Evolutionary conservation across 2,888 invertebrate species (phyloP).

Genomic region (Agrotis puta): DNA sequence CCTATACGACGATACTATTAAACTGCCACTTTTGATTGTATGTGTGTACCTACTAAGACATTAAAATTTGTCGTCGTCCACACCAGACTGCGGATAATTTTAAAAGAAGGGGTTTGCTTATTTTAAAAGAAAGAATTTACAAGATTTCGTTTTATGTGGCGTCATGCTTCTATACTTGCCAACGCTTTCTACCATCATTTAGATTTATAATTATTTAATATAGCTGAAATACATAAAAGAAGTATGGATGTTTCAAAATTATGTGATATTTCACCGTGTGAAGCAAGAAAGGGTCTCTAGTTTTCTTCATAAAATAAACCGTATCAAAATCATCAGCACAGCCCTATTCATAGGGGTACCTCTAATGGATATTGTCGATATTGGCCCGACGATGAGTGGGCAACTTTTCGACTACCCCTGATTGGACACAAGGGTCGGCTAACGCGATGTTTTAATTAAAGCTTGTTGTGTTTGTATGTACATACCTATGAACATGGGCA

Average conservation of each 20-base stretch:
- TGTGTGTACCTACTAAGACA: not conserved
- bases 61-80: not conserved
- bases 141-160: not conserved
- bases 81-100: too few relatives aligned
- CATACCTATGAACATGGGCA: slow-evolving; percentile 52
- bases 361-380: slow-evolving; percentile 81
- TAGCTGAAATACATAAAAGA: too few relatives aligned
- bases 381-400: slow-evolving; percentile 77
- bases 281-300: too few relatives aligned
- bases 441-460: slow-evolving; percentile 70
- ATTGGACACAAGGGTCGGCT: slow-evolving; percentile 66
- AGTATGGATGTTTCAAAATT: too few relatives aligned
- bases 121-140: not conserved
- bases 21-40: not conserved
- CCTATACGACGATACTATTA: too few relatives aligned
- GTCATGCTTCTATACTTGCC: not conserved
- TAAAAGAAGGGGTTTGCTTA: not conserved
- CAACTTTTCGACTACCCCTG: slow-evolving; percentile 75
- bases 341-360: slow-evolving; percentile 53
- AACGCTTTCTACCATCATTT: not conserved
- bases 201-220: not conserved
- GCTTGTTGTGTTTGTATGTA: slow-evolving; percentile 55
- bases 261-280: too few relatives aligned
- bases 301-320: slow-evolving; percentile 1
- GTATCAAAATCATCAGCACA: slow-evolving; percentile 30